Evolutionary conservation across 92 coral and sea anemone genomes (phyloP).

Genomic region (Actinostola sp.): DNA sequence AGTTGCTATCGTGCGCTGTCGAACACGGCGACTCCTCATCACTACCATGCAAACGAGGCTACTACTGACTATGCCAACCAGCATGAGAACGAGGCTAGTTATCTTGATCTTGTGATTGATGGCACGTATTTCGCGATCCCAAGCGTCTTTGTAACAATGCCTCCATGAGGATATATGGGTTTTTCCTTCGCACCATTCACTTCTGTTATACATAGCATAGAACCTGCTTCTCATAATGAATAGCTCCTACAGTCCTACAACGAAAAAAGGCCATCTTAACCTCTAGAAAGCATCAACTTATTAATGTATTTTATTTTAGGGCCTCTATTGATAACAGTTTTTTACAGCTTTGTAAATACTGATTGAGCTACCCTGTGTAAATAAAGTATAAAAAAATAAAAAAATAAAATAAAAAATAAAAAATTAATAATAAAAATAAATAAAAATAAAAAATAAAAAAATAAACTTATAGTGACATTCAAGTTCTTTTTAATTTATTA

Average conservation of each 20-base stretch:
- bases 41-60: slow-evolving; percentile 64
- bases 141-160: not conserved
- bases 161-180: not conserved
- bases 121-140: not conserved
- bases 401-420: too few species aligned
- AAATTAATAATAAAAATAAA: too few species aligned
- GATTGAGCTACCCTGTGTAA: too few species aligned
- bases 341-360: too few species aligned
- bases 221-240: not conserved
- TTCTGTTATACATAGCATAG: not conserved
- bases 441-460: too few species aligned
- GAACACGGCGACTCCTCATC: slow-evolving; percentile 10
- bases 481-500: too few species aligned
- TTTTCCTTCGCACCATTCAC: not conserved
- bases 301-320: too few species aligned
- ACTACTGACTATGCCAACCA: slow-evolving; percentile 51
- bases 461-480: too few species aligned
- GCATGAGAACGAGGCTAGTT: slow-evolving; percentile 21
- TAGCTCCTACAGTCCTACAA: not conserved
- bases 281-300: too few species aligned
- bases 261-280: too few species aligned
- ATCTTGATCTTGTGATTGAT: not conserved
- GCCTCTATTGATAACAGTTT: too few species aligned
- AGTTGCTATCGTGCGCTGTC: slow-evolving; percentile 12
- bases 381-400: too few species aligned